phyloP scores from a whole-genome alignment of 2,113 vertebrate genomes.

The Sinosuthora webbiana region DNA sequence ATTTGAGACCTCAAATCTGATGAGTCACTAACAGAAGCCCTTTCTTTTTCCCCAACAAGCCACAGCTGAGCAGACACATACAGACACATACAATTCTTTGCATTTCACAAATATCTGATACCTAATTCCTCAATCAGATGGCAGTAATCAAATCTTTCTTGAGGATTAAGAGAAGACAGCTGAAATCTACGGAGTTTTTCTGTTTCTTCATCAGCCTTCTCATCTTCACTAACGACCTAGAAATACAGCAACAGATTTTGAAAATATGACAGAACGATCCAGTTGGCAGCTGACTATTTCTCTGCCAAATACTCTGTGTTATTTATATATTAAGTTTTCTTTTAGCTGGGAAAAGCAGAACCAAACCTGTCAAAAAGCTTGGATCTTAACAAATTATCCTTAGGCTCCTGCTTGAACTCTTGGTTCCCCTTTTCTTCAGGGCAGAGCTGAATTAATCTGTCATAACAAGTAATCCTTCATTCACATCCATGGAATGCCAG shows the following conservation, averaged over 20 bases:
- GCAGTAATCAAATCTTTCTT: conserved; percentile 94
- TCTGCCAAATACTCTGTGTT: neutral
- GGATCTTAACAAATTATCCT: neutral
- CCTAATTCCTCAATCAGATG: conserved; percentile 95
- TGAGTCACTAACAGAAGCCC: neutral
- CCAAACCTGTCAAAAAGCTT: neutral
- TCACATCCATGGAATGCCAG: neutral
- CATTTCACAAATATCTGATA: conserved; percentile 63
- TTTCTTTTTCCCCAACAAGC: neutral
- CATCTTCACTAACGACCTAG: conserved; percentile 59
- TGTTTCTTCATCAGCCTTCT: conserved; percentile 51
- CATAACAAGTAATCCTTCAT: neutral
- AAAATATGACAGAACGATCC: neutral
- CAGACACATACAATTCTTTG: neutral
- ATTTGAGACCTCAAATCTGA: neutral
- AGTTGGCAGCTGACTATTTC: neutral
- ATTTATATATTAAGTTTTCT: conserved; percentile 9
- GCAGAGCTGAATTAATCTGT: neutral
- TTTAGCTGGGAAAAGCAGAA: conserved; percentile 4
- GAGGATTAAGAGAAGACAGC: conserved; percentile 93
- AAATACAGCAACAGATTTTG: conserved; percentile 46
- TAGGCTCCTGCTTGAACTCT: neutral
- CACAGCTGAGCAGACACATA: neutral
- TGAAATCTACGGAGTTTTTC: conserved; percentile 84
- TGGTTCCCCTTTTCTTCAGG: neutral